Evolutionary conservation across 2,888 invertebrate species (phyloP).

Genomic region (Hirtodrosophila cameraria): DNA sequence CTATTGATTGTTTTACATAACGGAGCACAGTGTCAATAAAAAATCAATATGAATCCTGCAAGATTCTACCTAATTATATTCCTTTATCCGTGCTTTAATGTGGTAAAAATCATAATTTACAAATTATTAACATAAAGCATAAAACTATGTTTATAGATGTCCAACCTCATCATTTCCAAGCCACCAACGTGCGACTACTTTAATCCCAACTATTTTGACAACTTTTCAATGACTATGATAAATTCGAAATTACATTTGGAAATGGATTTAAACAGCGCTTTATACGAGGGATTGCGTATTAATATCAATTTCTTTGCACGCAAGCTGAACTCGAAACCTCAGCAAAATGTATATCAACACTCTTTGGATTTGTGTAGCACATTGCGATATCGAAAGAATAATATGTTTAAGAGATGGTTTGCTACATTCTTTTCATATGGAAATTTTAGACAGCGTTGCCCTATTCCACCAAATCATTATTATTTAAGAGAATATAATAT

Average conservation of each 20-base stretch:
- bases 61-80: neutral
- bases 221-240: slow-evolving; percentile 1
- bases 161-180: slow-evolving; percentile 14
- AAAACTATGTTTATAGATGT: slow-evolving; percentile 23
- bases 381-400: slow-evolving; percentile 36
- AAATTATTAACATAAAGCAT: neutral
- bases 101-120: neutral
- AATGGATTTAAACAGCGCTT: slow-evolving; percentile 8
- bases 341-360: slow-evolving; percentile 46
- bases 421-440: slow-evolving; percentile 52
- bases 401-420: slow-evolving; percentile 54
- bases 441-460: slow-evolving; percentile 60
- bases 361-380: slow-evolving; percentile 63
- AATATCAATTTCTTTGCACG: slow-evolving; percentile 38
- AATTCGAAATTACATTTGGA: slow-evolving; percentile 22
- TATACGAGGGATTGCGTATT: slow-evolving; percentile 35
- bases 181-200: slow-evolving; percentile 33
- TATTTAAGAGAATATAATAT: slow-evolving; percentile 48
- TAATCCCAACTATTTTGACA: slow-evolving; percentile 35
- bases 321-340: neutral
- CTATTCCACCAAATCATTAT: slow-evolving; percentile 43
- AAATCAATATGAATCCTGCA: neutral
- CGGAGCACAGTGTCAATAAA: neutral
- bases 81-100: neutral
- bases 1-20: neutral